Base-by-base conservation (phyloP, 2,888 invertebrate species). In the Fissipunctia ypsillon region DNA sequence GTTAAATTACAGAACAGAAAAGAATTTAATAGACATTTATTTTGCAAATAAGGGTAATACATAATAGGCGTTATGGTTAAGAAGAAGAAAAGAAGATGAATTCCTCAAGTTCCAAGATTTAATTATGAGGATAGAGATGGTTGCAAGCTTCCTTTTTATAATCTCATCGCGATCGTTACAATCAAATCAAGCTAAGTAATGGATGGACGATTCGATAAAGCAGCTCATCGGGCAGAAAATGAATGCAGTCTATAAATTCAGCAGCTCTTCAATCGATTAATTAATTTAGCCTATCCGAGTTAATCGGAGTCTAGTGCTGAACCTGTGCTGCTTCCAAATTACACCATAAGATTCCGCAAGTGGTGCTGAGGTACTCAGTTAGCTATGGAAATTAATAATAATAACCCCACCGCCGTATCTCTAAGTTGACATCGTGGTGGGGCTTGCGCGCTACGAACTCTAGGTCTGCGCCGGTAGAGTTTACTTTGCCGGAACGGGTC, bases 1-100 rank as follows among this genome's bases (percentile, higher is more conserved):
- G 41, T 63, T 81, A 45, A 43, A 76, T 61, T 41, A 43, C 60
- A 50, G 19, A n/a, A n/a, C n/a, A n/a, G n/a, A n/a, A n/a, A n/a
- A n/a, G n/a, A n/a, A n/a, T n/a, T n/a, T n/a, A n/a, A n/a, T n/a
- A n/a, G n/a, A n/a, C n/a, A n/a, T n/a, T n/a, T n/a, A n/a, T n/a
- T n/a, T n/a, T n/a, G n/a, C n/a, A n/a, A n/a, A n/a, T n/a, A n/a
- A n/a, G n/a, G n/a, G n/a, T n/a, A n/a, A n/a, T n/a, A n/a, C n/a
- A n/a, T n/a, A n/a, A n/a, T n/a, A n/a, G n/a, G n/a, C n/a, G n/a
- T n/a, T n/a, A n/a, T n/a, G n/a, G n/a, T n/a, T n/a, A n/a, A n/a
- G n/a, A n/a, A n/a, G n/a, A n/a, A n/a, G n/a, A n/a, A n/a, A n/a
- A 22, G 9, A 38, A 45, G 25, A 63, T 57, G 16, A 28, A 80